Base-by-base conservation (phyloP, 2,113 vertebrate species). In the Neolamprologus sp. region DNA sequence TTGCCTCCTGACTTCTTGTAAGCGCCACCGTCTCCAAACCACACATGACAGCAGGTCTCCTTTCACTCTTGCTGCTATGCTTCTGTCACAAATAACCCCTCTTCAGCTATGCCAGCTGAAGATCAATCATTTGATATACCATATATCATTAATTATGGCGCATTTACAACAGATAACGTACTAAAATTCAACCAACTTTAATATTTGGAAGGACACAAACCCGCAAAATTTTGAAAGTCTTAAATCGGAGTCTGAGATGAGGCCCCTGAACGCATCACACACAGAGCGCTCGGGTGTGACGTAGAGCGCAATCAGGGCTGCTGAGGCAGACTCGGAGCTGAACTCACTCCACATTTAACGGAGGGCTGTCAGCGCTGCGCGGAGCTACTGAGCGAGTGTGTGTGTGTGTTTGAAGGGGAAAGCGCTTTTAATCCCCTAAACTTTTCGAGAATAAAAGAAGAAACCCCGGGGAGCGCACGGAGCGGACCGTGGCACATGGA, bases 401-500 rank as follows among this genome's bases (percentile, higher is more conserved):
- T 9, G 68, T 35, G 19, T 73, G 68, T 45, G 68, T 73, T 26
- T 73, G 68, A 17, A 1, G 14, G 68, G 8, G 33, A 54, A 30
- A 33, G 42, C 26, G 58, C 37, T 9, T 80, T 82, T 65, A 68
- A 7, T n/a, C 19, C 2, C 3, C 58, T 17, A 21, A 55, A 45
- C 35, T 21, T 35, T 3, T 65, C 8, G 71, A 21, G 19, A 47
- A 57, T 2, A n/a, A 7, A 37, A 68, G 55, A 5, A 47, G 16
- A 49, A 10, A 37, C 13, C n/a, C 60, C 28, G 26, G 80, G 33
- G 51, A 84, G 53, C 42, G 5, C 30, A 16, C 54, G 23, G 83
- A 88, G 57, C 86, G 83, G 82, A 85, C 75, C 68, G 80, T 83
- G 58, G 57, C 94, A 80, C 86, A 94, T 93, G 91, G 93, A 91